Conservation (phyloP, 1,140 invertebrate genomes). For the Choristoneura fumiferana region DNA sequence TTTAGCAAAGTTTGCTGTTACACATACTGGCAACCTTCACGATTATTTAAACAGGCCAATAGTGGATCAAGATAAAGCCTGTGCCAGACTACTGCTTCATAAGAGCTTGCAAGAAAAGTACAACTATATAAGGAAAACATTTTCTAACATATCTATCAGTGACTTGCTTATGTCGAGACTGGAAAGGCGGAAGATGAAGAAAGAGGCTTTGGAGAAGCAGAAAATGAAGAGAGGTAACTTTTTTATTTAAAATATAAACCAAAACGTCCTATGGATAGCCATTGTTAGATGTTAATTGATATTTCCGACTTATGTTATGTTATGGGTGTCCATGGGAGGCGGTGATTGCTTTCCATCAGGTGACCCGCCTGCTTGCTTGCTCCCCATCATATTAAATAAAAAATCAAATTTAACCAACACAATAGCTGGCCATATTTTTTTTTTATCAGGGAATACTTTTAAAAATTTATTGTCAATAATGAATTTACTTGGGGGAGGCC, state of each 20-base stretch:
- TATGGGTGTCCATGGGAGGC: too few species aligned
- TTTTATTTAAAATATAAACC: not conserved
- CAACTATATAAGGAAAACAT: slow-evolving; percentile 54
- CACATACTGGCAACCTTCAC: slow-evolving; percentile 57
- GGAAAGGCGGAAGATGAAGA: slow-evolving; percentile 63
- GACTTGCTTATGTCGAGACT: slow-evolving; percentile 67
- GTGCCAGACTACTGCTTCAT: slow-evolving; percentile 61
- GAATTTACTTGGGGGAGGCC: too few species aligned
- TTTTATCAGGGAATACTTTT: too few species aligned
- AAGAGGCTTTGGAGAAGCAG: slow-evolving; percentile 58
- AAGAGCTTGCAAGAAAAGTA: slow-evolving; percentile 64
- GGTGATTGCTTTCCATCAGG: too few species aligned
- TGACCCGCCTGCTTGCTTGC: too few species aligned
- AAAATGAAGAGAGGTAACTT: slow-evolving; percentile 42
- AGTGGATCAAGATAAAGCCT: slow-evolving; percentile 61
- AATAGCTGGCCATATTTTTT: too few species aligned
- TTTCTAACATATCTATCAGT: slow-evolving; percentile 57
- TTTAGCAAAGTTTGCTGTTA: slow-evolving; percentile 61
- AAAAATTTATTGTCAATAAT: too few species aligned
- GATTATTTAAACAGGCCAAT: slow-evolving; percentile 59
- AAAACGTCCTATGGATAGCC: not conserved
- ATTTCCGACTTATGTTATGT: too few species aligned
- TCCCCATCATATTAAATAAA: too few species aligned
- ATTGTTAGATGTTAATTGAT: too few species aligned
- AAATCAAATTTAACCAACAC: too few species aligned